Evolutionary conservation across 1,140 invertebrate genomes (phyloP), one percentile per base, ranked within the genome.

Genomic region (Streblospio benedicti): DNA sequence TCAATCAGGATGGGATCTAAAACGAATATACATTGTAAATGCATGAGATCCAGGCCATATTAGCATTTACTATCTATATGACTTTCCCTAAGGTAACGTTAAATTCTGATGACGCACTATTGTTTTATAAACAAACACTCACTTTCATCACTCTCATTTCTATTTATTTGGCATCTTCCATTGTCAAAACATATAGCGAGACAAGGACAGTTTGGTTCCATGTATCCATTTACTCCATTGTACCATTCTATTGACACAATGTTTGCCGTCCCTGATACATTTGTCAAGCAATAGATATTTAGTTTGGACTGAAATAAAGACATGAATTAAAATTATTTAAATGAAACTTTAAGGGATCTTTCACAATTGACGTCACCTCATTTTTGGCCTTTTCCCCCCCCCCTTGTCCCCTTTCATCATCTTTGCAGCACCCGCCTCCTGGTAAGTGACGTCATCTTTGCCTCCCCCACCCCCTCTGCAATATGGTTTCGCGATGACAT

Each of bases 201-300:
- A 27, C 86, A 83, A 0, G 92, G 92, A 70, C 85, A 85, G 61
- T 87, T 86, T 0, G 82, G 70, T 23, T 87, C 83, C 0, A 86
- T 74, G 63, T 84, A 85, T 1, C 87, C 86, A 56, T 82, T 83
- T 14, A 62, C 52, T 1, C 87, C 89, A 71, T 90, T 83, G 72
- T 90, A 95, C 91, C 93, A 96, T 67, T 89, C 83, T 64, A 96
- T 80, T 2, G 85, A 85, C 6, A 89, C 85, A 49, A 95, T 83
- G 43, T 71, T 67, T n/a, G 69, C 60, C 20, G 69, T 63, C 2
- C 69, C 71, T 1, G 75, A 78, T 62, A 80, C 76, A 49, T 79
- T 81, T 41, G 75, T 77, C 43, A 85, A 74, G 65, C 85, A 87
- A 67, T 84, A 83, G 5, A 76, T 64, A 32, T 70, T 65, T 30